Evolutionary conservation across 2,113 vertebrate genomes (phyloP), one percentile per base, ranked within the genome.

Genomic region (Laticauda colubrina): DNA sequence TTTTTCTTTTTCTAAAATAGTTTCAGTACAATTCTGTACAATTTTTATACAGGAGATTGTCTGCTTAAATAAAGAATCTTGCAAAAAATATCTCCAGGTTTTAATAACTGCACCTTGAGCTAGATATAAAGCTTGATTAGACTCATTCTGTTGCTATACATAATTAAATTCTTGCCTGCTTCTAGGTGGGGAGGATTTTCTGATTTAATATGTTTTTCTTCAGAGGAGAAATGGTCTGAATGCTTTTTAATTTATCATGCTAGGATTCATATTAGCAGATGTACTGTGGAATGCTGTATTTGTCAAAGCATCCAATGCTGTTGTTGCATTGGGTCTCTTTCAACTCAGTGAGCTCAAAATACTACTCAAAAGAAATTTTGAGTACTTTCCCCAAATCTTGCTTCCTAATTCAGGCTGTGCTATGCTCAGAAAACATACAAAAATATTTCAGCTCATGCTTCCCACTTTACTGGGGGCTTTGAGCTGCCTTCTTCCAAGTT

Each of bases 111-210:
- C 56, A 89, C 53, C 51, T 91, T 89, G 87, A 45, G 75, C 56
- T 92, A 89, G 89, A 91, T 93, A 54, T 85, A 89, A 92, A 90
- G 64, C 43, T 88, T 91, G 89, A 90, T 93, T 75, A 55, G 87
- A 59, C 75, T 88, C 57, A 57, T 43, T 88, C 86, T 29, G 69
- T 64, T 94, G 69, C 91, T 89, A 91, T 21, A 91, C 15, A 89
- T 93, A 89, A 92, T 94, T 89, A 94, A 87, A 90, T 87, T 92
- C 34, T 92, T 89, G 18, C 9, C 85, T 11, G 64, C 29, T 48
- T 89, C 59, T 59, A 89, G 12, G n/a, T 90, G 91, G 56, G 59
- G 51, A 93, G 69, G n/a, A 94, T 87, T 51, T 94, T 92, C 88
- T 56, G 59, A 90, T 94, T 87, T 87, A 92, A 45, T 93, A 91